A percentile compares a stretch with the other conserved stretches of the same genome.
Evolutionary conservation across 1,140 invertebrate species (phyloP).

Genomic region (Carposina sasakii): DNA sequence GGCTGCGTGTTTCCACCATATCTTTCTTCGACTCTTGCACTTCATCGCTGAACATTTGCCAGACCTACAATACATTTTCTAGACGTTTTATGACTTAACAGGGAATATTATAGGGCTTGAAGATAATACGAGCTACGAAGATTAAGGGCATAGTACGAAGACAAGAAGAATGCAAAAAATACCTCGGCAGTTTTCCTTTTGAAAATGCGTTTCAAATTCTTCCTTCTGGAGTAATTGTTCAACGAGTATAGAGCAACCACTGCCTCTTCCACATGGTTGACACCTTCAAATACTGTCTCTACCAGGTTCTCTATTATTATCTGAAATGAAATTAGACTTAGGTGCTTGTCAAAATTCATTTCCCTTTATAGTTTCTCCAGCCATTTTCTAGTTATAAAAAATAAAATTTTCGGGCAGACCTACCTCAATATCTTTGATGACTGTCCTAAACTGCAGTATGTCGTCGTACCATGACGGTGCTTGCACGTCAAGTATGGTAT

Average conservation of each 20-base stretch:
- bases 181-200: constrained; percentile 76
- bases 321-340: constrained; percentile 30
- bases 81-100: too few relatives aligned
- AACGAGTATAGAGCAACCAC: constrained; percentile 80
- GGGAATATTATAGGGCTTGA: too few relatives aligned
- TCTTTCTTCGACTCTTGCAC: constrained; percentile 82
- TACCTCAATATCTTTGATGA: constrained; percentile 80
- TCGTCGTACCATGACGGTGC: constrained; percentile 81
- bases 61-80: constrained; percentile 75
- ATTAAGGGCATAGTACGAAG: too few relatives aligned
- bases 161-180: too few relatives aligned
- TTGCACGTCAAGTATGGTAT: constrained; percentile 82
- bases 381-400: background rate
- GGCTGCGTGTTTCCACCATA: constrained; percentile 75
- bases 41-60: constrained; percentile 84
- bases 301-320: constrained; percentile 81
- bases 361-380: background rate
- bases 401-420: constrained; percentile 18
- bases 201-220: constrained; percentile 77
- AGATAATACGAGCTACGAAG: too few relatives aligned
- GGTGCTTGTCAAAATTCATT: background rate
- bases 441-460: constrained; percentile 78
- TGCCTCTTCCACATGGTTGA: constrained; percentile 82
- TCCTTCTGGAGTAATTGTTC: constrained; percentile 79
- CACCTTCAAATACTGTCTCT: constrained; percentile 76